Conservation (phyloP, 2,113 vertebrate species). For the Plecotus auritus region DNA sequence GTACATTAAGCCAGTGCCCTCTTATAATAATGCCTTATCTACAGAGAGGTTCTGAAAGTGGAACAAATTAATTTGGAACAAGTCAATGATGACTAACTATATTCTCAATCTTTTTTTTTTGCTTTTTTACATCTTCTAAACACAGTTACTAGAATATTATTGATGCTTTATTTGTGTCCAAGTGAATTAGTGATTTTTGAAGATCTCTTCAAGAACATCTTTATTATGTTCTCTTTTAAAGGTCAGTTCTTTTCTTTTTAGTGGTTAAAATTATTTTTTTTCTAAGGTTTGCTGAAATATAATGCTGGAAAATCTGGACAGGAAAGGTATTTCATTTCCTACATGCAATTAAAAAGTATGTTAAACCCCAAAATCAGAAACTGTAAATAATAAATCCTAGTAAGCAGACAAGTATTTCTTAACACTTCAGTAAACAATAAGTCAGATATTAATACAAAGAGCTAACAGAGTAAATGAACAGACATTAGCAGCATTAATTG, state of each 20-base stretch:
- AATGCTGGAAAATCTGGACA: neutral
- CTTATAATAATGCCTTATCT: neutral
- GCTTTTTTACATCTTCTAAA: neutral
- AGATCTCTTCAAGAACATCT: neutral
- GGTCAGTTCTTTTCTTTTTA: neutral
- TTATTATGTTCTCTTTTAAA: neutral
- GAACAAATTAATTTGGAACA: neutral
- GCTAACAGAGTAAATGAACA: neutral
- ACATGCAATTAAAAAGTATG: neutral
- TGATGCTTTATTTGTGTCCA: neutral
- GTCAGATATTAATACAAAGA: neutral
- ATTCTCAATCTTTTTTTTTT: neutral
- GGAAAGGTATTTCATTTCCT: neutral
- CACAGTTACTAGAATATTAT: neutral
- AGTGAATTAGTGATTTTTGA: neutral
- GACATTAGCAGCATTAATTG: neutral
- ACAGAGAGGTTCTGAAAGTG: neutral
- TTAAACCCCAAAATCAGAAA: neutral
- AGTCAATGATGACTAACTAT: neutral
- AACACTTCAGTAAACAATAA: neutral
- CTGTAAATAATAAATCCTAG: neutral
- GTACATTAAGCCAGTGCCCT: neutral
- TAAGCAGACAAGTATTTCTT: neutral
- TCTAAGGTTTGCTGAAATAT: neutral
- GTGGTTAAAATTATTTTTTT: neutral